Conservation (phyloP, 2,888 invertebrate genomes). For the Drosophila testacea region DNA sequence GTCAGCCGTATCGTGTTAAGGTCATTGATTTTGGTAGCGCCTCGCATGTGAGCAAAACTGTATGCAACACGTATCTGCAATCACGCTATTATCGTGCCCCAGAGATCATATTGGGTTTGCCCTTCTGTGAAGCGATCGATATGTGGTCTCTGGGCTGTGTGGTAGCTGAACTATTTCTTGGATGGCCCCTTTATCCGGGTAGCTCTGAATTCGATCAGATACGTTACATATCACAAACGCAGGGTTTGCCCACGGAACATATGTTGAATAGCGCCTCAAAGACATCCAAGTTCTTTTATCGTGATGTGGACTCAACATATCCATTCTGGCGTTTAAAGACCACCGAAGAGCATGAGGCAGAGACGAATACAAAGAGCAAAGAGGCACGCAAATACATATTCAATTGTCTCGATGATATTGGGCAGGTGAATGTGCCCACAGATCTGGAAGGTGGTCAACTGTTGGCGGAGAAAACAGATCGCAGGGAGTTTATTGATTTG, state of each 20-base stretch:
- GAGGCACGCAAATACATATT: constrained; percentile 99
- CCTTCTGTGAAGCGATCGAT: constrained; percentile 99
- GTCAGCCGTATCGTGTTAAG: constrained; percentile 99
- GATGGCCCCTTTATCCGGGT: constrained; percentile 99
- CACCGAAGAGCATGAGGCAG: constrained; percentile 98
- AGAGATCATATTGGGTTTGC: constrained; percentile 98
- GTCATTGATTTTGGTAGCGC: constrained; percentile 99
- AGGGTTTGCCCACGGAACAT: constrained; percentile 98
- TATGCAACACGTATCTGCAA: constrained; percentile 99
- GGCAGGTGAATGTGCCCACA: constrained; percentile 97
- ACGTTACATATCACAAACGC: constrained; percentile 96
- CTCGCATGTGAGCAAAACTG: constrained; percentile 99
- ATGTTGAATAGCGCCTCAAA: constrained; percentile 99
- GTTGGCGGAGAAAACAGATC: constrained; percentile 98
- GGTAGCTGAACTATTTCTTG: constrained; percentile 99
- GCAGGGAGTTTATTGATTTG: constrained; percentile 98
- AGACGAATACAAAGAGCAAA: constrained; percentile 99
- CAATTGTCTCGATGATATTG: constrained; percentile 99
- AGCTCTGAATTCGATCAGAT: constrained; percentile 99
- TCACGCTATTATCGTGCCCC: constrained; percentile 99
- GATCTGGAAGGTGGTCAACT: constrained; percentile 98
- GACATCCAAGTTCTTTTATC: constrained; percentile 98
- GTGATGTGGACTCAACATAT: constrained; percentile 96
- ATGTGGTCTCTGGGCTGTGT: constrained; percentile 99
- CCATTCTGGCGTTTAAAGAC: constrained; percentile 96